Conservation (phyloP, 2,888 invertebrate genomes). For the Drosophila fulvimacula region DNA sequence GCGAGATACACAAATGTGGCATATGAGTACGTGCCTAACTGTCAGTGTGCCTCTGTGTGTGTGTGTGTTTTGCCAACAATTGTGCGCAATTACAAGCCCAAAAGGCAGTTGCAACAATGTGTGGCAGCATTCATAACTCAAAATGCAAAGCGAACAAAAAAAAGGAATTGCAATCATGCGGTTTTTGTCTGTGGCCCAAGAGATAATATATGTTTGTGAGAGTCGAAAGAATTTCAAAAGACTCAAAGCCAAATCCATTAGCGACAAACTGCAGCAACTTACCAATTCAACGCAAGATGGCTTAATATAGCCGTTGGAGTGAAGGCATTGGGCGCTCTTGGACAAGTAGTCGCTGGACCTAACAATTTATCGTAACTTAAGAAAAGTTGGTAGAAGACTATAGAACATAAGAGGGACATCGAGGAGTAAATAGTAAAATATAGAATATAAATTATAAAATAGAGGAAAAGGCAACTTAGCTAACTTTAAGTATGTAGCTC, state of each 20-base stretch:
- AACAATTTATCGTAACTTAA: not conserved
- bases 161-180: slow-evolving; percentile 37
- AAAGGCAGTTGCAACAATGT: slow-evolving; percentile 65
- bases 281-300: not conserved
- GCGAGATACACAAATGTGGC: slow-evolving; percentile 38
- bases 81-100: slow-evolving; percentile 62
- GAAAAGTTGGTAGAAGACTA: not conserved
- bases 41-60: not conserved
- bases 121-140: slow-evolving; percentile 72
- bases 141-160: slow-evolving; percentile 14
- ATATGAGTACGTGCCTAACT: slow-evolving; percentile 30
- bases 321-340: not conserved
- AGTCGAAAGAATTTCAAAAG: slow-evolving; percentile 10
- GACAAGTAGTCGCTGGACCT: not conserved
- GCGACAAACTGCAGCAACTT: not conserved
- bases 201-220: slow-evolving; percentile 11
- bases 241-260: slow-evolving; percentile 6
- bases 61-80: slow-evolving; percentile 43
- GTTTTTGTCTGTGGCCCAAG: slow-evolving; percentile 35
- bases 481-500: no score
- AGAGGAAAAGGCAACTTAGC: no score
- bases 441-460: no score
- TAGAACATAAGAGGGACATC: not conserved
- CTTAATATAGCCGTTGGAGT: not conserved
- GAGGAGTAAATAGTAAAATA: no score